Percentiles rank a stretch among this genome's conserved stretches.
phyloP scores from a whole-genome alignment of 2,888 invertebrate genomes.

The Cheilosia soror region DNA sequence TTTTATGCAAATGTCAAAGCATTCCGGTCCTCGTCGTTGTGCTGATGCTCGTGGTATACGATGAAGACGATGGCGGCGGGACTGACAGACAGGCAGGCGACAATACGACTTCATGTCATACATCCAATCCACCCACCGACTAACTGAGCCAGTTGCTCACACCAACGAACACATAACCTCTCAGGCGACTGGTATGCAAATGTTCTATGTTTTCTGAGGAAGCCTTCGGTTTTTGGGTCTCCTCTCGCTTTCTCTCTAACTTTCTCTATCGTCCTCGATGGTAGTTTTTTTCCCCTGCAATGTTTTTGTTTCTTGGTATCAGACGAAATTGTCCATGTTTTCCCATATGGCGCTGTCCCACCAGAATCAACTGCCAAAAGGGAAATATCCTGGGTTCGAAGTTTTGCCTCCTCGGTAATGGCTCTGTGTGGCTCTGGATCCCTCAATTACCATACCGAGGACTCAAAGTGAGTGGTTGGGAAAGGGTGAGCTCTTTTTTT shows the following conservation, averaged over 20 bases:
- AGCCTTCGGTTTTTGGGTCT: constrained; percentile 54
- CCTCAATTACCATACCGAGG: constrained; percentile 72
- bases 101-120: constrained; percentile 73
- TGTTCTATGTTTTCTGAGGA: constrained; percentile 58
- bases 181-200: constrained; percentile 68
- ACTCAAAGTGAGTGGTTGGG: constrained; percentile 19
- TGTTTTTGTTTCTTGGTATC: constrained; percentile 72
- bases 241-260: background rate
- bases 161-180: constrained; percentile 54
- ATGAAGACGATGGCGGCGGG: constrained; percentile 35
- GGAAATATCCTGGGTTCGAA: constrained; percentile 70
- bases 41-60: constrained; percentile 46
- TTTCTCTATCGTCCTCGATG: constrained; percentile 1
- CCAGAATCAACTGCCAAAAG: constrained; percentile 75
- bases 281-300: constrained; percentile 28
- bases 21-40: constrained; percentile 50
- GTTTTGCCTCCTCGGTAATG: constrained; percentile 53
- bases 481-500: constrained; percentile 1
- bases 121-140: constrained; percentile 60
- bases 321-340: constrained; percentile 75
- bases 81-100: constrained; percentile 71
- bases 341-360: constrained; percentile 74
- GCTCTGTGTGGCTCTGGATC: constrained; percentile 50
- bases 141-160: constrained; percentile 20
- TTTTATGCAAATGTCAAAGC: constrained; percentile 74